Conservation (phyloP, 2,797 vertebrate genomes). For the Pitangus sulphuratus region DNA sequence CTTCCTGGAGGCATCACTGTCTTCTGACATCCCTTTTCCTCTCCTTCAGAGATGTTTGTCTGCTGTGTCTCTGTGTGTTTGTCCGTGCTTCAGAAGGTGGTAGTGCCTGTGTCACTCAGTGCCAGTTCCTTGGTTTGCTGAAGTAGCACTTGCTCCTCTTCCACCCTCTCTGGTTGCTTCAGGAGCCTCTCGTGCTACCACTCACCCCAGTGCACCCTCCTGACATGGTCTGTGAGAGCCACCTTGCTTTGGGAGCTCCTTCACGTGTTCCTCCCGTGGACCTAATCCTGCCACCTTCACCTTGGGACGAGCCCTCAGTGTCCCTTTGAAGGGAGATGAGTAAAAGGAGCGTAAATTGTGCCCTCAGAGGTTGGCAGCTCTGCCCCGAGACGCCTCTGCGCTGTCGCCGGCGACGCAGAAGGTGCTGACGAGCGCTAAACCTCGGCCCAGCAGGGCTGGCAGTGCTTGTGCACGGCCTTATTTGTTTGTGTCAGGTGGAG, state of each 20-base stretch:
- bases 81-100: not conserved
- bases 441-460: not conserved
- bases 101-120: not conserved
- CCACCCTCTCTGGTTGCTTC: not conserved
- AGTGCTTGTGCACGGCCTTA: not conserved
- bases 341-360: not conserved
- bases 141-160: not conserved
- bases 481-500: constrained; percentile 22
- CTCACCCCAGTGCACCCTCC: accelerated
- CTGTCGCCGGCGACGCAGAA: not conserved
- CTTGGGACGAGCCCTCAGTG: not conserved
- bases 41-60: not conserved
- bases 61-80: not conserved
- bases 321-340: not conserved
- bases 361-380: not conserved
- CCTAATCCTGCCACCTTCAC: not conserved
- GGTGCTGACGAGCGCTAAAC: not conserved
- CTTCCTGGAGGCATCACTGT: not conserved
- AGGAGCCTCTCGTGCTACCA: not conserved
- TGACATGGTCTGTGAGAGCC: accelerated
- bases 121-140: not conserved
- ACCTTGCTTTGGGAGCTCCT: not conserved
- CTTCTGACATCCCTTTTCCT: not conserved
- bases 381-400: accelerated
- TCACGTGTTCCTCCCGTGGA: not conserved